These are phyloP conservation scores for Phortica okadai DNA, from an alignment of 2,888 invertebrate species.

Conservation along the genomic window DNA sequence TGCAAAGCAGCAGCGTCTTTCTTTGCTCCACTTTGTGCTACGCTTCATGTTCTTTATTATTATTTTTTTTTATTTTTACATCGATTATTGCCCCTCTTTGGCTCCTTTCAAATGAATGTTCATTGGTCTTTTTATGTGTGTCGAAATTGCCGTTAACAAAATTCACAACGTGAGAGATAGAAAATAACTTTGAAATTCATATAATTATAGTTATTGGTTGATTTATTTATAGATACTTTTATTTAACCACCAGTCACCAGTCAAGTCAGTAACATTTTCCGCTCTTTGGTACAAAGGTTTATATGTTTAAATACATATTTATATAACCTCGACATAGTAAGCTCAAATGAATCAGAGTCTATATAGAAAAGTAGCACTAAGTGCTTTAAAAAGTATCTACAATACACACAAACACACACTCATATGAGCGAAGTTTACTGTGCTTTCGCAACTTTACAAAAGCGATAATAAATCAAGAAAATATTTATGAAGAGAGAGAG, in stretches of 20 bases:
- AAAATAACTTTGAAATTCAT: slow-evolving; percentile 18
- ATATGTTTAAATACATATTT: background rate
- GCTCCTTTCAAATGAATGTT: background rate
- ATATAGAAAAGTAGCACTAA: background rate
- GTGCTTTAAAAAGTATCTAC: slow-evolving; percentile 4
- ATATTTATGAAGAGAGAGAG: slow-evolving; percentile 11
- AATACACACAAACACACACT: background rate
- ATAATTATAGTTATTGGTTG: slow-evolving; percentile 26
- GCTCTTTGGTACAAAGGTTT: too few relatives aligned
- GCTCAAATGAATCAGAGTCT: background rate
- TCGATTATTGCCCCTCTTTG: slow-evolving; percentile 7
- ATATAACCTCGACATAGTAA: slow-evolving; percentile 28
- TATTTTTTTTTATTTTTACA: slow-evolving; percentile 35
- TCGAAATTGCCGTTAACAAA: slow-evolving; percentile 1
- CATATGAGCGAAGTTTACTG: background rate
- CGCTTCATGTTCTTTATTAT: slow-evolving; percentile 35
- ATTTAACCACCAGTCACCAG: background rate
- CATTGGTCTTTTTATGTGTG: background rate
- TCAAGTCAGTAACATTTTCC: too few relatives aligned
- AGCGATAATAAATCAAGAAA: slow-evolving; percentile 31
- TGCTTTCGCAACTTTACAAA: slow-evolving; percentile 25
- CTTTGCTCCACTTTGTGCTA: slow-evolving; percentile 24
- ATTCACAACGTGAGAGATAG: background rate
- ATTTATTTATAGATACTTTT: background rate
- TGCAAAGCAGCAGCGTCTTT: background rate